These are phyloP conservation scores for Capreolus pygargus DNA, from an alignment of 2,113 vertebrate genomes.

Conservation along the genomic window DNA sequence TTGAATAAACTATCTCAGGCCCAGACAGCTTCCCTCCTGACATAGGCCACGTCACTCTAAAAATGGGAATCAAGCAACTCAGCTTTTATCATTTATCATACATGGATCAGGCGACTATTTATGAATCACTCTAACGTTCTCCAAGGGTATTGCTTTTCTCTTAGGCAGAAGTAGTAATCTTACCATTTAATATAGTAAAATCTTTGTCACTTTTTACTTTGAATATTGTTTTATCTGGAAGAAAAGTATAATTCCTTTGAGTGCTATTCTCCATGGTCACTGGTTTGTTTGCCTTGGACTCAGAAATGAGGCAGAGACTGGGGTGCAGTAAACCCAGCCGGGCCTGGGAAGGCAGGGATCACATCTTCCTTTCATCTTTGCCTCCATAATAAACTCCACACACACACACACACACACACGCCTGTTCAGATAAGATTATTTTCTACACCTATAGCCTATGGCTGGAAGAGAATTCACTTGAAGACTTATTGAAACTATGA, in stretches of 20 bases:
- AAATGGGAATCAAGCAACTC: not conserved
- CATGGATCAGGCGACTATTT: not conserved
- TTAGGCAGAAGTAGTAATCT: not conserved
- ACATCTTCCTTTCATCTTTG: not conserved
- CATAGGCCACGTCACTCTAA: not conserved
- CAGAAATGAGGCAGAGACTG: not conserved
- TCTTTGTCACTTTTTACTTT: not conserved
- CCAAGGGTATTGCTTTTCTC: not conserved
- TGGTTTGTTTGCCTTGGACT: not conserved
- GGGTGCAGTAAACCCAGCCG: not conserved
- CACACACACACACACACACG: fast-evolving
- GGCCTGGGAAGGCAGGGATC: not conserved
- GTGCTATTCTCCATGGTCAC: not conserved
- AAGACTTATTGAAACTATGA: not conserved
- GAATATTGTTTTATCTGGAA: not conserved
- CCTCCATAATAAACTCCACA: not conserved
- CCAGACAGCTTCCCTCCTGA: not conserved
- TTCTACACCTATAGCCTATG: not conserved
- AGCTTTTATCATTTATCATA: not conserved
- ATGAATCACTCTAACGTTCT: not conserved
- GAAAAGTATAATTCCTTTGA: not conserved
- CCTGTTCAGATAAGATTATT: not conserved
- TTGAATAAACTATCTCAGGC: not conserved
- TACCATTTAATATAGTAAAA: not conserved
- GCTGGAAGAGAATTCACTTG: not conserved